Evolutionary conservation across 1,140 invertebrate species (phyloP).

Genomic region (Calosoma granatense): DNA sequence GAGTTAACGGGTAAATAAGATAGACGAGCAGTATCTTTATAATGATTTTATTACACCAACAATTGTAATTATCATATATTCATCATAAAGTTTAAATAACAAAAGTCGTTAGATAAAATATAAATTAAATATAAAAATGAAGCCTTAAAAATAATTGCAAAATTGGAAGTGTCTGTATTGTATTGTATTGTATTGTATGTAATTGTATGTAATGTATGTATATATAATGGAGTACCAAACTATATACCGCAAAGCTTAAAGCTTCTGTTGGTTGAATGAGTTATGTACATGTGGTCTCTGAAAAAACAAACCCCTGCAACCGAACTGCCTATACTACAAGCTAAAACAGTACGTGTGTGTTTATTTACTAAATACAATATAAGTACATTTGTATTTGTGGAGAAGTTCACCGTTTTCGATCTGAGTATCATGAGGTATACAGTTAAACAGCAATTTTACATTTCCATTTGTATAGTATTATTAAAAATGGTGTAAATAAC

Average conservation of each 20-base stretch:
- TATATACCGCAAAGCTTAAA: slow-evolving; percentile 8
- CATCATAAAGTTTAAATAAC: slow-evolving; percentile 12
- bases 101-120: slow-evolving; percentile 11
- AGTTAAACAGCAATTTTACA: slow-evolving; percentile 29
- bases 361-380: slow-evolving; percentile 31
- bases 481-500: slow-evolving; percentile 21
- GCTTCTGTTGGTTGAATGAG: slow-evolving; percentile 7
- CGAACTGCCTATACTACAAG: slow-evolving; percentile 20
- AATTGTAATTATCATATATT: slow-evolving; percentile 35
- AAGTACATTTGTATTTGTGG: slow-evolving; percentile 31
- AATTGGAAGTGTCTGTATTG: slow-evolving; percentile 6
- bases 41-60: slow-evolving; percentile 36
- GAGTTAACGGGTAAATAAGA: too few species aligned
- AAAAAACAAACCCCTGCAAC: slow-evolving; percentile 15
- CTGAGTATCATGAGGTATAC: slow-evolving; percentile 36
- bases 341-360: slow-evolving; percentile 26
- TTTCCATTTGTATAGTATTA: slow-evolving; percentile 26
- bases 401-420: slow-evolving; percentile 23
- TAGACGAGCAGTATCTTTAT: too few species aligned
- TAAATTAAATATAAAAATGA: slow-evolving; percentile 24
- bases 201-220: background rate
- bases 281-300: slow-evolving; percentile 12
- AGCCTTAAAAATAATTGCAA: slow-evolving; percentile 13
- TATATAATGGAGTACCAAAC: slow-evolving; percentile 2
- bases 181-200: background rate